Percentiles rank a stretch among this genome's conserved stretches.
Evolutionary conservation across 1,140 invertebrate genomes (phyloP).

Genomic region (Drosophila repletoides): DNA sequence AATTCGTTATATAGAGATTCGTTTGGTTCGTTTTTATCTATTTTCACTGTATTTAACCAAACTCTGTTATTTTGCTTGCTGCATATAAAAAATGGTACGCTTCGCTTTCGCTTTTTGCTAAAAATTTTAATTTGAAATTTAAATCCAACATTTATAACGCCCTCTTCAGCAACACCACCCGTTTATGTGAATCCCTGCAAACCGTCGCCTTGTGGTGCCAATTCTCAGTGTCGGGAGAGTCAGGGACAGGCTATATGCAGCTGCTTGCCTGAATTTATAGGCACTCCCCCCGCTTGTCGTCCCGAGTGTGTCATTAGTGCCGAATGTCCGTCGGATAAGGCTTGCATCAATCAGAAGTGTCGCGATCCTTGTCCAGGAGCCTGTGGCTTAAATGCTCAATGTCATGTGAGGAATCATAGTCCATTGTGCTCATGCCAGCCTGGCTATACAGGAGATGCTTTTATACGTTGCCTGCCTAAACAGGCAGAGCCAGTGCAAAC

Average conservation of each 20-base stretch:
- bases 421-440: conserved; percentile 90
- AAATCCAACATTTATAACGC: neutral
- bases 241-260: conserved; percentile 91
- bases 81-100: conserved; percentile 11
- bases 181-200: conserved; percentile 88
- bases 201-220: conserved; percentile 87
- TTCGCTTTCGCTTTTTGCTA: conserved; percentile 47
- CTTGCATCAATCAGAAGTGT: conserved; percentile 93
- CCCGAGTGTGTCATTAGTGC: conserved; percentile 92
- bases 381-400: conserved; percentile 91
- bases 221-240: conserved; percentile 89
- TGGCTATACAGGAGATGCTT: conserved; percentile 92
- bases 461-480: conserved; percentile 86
- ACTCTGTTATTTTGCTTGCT: conserved; percentile 1
- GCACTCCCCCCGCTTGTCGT: conserved; percentile 89
- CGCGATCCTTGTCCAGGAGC: conserved; percentile 92
- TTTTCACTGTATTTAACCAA: neutral
- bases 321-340: conserved; percentile 90
- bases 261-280: conserved; percentile 89
- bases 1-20: neutral
- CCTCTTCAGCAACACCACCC: conserved; percentile 80
- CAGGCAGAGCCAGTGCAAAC: conserved; percentile 84
- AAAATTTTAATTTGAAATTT: neutral
- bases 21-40: neutral
- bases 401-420: conserved; percentile 92